phyloP scores from a whole-genome alignment of 2,797 vertebrate species.

The Alcedo atthis region DNA sequence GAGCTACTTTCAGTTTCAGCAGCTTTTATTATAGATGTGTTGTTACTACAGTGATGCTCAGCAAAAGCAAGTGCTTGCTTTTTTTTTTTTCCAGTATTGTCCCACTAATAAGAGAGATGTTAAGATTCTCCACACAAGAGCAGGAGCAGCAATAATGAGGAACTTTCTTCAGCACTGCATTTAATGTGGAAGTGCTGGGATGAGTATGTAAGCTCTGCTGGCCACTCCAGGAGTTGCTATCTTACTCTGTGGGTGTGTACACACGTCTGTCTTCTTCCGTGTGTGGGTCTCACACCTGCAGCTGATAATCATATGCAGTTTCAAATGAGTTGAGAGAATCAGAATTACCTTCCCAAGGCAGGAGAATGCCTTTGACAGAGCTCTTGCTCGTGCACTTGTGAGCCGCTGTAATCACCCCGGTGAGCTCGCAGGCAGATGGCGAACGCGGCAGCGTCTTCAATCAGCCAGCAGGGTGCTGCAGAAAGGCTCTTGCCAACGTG shows the following conservation, averaged over 20 bases:
- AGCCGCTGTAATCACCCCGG: slow-evolving; percentile 72
- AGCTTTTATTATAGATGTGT: background rate
- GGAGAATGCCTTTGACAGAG: slow-evolving; percentile 69
- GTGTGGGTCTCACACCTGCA: slow-evolving; percentile 67
- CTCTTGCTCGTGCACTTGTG: slow-evolving; percentile 65
- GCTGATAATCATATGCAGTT: slow-evolving; percentile 56
- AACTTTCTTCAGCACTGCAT: slow-evolving; percentile 30
- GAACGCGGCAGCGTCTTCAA: slow-evolving; percentile 55
- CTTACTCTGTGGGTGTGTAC: background rate
- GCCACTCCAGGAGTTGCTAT: background rate
- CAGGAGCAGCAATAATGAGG: slow-evolving; percentile 25
- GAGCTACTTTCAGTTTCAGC: background rate
- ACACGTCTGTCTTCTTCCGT: background rate
- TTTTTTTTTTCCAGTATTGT: background rate
- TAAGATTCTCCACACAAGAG: slow-evolving; percentile 9
- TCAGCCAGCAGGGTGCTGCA: slow-evolving; percentile 68
- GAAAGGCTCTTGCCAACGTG: slow-evolving; percentile 73
- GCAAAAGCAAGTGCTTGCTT: background rate
- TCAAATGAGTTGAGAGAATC: slow-evolving; percentile 71
- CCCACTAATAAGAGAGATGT: slow-evolving; percentile 39
- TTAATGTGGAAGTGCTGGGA: slow-evolving; percentile 57
- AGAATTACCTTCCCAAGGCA: slow-evolving; percentile 73
- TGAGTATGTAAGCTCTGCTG: slow-evolving; percentile 12
- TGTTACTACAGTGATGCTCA: background rate
- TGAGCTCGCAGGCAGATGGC: slow-evolving; percentile 77